Evolutionary conservation across 2,113 vertebrate species (phyloP).

Genomic region (Anoura caudifer): DNA sequence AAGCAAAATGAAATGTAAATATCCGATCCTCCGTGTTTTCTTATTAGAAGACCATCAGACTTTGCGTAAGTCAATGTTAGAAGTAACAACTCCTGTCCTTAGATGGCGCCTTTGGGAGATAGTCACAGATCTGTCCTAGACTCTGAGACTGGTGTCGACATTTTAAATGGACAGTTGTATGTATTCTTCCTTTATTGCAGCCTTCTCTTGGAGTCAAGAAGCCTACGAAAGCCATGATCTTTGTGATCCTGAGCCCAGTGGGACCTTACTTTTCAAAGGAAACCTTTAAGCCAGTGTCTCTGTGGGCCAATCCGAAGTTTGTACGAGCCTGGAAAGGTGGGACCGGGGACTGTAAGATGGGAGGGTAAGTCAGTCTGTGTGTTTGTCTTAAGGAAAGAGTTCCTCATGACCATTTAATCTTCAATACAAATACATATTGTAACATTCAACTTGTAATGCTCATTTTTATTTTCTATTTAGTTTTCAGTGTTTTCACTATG

Average conservation of each 20-base stretch:
- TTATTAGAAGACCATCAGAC: background rate
- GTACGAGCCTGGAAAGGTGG: slow-evolving; percentile 93
- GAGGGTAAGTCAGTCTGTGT: slow-evolving; percentile 82
- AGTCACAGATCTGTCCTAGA: background rate
- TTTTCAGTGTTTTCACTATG: background rate
- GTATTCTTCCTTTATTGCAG: slow-evolving; percentile 67
- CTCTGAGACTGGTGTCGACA: background rate
- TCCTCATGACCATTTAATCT: background rate
- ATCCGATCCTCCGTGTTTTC: background rate
- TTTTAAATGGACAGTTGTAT: background rate
- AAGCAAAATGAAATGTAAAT: background rate
- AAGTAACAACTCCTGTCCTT: background rate
- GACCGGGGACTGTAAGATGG: slow-evolving; percentile 93
- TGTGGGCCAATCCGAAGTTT: slow-evolving; percentile 92
- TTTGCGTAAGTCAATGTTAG: background rate
- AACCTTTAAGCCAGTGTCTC: slow-evolving; percentile 82
- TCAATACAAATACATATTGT: fast-evolving
- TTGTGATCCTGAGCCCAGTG: slow-evolving; percentile 90
- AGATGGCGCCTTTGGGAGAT: background rate
- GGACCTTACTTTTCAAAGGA: slow-evolving; percentile 88
- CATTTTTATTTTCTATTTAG: background rate
- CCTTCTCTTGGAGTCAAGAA: slow-evolving; percentile 89
- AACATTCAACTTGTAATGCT: background rate
- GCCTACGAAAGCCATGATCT: slow-evolving; percentile 85
- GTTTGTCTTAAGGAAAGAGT: background rate